Evolutionary conservation across 2,797 vertebrate species (phyloP).

Genomic region (Cossypha dichroa): DNA sequence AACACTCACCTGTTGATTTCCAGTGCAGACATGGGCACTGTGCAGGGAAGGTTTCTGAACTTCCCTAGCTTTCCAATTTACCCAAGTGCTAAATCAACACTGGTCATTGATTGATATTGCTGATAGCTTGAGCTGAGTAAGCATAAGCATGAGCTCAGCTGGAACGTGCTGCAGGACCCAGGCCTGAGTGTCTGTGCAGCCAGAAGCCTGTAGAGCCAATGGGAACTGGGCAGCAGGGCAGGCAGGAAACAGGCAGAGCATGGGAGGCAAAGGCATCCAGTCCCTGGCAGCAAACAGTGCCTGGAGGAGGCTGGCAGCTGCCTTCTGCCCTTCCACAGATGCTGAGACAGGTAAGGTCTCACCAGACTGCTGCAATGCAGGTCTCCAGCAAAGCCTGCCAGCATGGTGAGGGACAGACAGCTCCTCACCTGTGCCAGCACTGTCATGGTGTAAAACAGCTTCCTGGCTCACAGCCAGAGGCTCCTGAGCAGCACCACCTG

Average conservation of each 20-base stretch:
- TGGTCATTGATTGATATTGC: not conserved
- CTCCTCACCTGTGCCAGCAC: not conserved
- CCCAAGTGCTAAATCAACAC: not conserved
- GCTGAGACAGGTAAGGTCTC: not conserved
- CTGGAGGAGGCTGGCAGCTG: not conserved
- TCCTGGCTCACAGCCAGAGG: not conserved
- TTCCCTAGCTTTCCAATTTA: not conserved
- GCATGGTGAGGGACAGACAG: not conserved
- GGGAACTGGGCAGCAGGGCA: not conserved
- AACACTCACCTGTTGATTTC: not conserved
- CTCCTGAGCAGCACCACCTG: not conserved
- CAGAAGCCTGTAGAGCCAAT: not conserved
- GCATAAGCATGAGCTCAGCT: not conserved
- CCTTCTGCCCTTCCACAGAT: not conserved
- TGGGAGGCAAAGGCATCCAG: not conserved
- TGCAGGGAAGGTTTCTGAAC: not conserved
- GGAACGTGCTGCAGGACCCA: not conserved
- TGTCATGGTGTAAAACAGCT: accelerated
- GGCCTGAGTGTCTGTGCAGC: accelerated
- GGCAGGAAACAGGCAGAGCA: accelerated
- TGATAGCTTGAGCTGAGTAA: not conserved
- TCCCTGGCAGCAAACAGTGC: not conserved
- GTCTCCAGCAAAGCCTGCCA: not conserved
- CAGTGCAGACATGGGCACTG: not conserved
- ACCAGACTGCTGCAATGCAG: not conserved